Percentiles rank a stretch among this genome's conserved stretches.
Evolutionary conservation across 1,140 invertebrate genomes (phyloP).

Genomic region (Phymastichus coffea): DNA sequence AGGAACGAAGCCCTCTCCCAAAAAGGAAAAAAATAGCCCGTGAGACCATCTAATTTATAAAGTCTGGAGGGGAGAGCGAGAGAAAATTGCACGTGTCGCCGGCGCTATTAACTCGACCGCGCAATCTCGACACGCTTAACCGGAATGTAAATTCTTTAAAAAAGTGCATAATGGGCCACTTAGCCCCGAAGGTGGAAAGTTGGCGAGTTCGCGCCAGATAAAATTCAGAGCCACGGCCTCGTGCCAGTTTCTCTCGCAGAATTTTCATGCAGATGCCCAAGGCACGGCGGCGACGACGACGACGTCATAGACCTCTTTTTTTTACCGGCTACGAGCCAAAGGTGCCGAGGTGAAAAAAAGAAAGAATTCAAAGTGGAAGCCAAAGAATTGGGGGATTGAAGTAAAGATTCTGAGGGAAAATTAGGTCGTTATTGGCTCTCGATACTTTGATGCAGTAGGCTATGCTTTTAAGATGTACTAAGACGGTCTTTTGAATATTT

Average conservation of each 20-base stretch:
- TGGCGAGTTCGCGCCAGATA: slow-evolving; percentile 15
- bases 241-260: slow-evolving; percentile 15
- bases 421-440: neutral
- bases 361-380: neutral
- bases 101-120: slow-evolving; percentile 5
- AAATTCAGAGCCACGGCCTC: slow-evolving; percentile 14
- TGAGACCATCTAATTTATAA: neutral
- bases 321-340: slow-evolving; percentile 2
- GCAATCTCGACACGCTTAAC: slow-evolving; percentile 11
- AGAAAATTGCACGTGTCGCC: slow-evolving; percentile 8
- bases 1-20: too few species aligned
- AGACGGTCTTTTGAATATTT: too few species aligned
- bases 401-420: slow-evolving; percentile 6
- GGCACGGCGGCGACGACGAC: neutral
- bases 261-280: slow-evolving; percentile 26
- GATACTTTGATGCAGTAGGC: too few species aligned
- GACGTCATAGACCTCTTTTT: too few species aligned
- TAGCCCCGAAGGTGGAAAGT: slow-evolving; percentile 12
- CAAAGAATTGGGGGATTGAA: neutral
- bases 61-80: neutral
- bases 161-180: slow-evolving; percentile 24
- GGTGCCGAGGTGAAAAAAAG: neutral
- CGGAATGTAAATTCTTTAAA: slow-evolving; percentile 24
- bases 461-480: too few species aligned
- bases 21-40: too few species aligned